Evolutionary conservation across 2,113 vertebrate genomes (phyloP).

Genomic region (Montifringilla adamsi): DNA sequence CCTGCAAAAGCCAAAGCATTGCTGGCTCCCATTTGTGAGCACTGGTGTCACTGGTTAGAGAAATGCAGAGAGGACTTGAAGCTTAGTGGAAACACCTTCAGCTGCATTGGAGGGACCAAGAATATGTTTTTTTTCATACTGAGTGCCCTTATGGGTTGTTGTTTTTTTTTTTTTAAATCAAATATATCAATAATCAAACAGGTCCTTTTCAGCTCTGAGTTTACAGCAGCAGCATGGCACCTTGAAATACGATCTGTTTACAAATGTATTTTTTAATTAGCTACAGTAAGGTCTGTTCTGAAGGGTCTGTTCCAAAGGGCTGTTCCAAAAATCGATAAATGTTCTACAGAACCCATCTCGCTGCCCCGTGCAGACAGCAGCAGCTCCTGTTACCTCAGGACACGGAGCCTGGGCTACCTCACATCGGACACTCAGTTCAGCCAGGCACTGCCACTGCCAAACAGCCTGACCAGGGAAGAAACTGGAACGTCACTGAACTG

Average conservation of each 20-base stretch:
- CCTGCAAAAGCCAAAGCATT: background rate
- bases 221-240: background rate
- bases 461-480: background rate
- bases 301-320: background rate
- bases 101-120: background rate
- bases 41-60: background rate
- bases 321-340: background rate
- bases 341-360: rapidly evolving
- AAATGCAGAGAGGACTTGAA: background rate
- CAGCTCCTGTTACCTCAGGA: background rate
- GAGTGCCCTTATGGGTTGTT: background rate
- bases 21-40: background rate
- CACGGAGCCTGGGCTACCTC: rapidly evolving
- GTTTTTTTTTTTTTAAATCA: background rate
- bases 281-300: background rate
- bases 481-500: rapidly evolving
- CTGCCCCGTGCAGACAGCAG: rapidly evolving
- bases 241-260: background rate
- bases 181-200: background rate
- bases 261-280: background rate
- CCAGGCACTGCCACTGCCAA: background rate
- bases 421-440: background rate
- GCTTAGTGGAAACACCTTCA: background rate
- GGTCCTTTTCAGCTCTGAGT: background rate
- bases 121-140: rapidly evolving